Evolutionary conservation across 2,888 invertebrate species (phyloP), one percentile per base, ranked within the genome.

Genomic region (Trissolcus brochymenae): DNA sequence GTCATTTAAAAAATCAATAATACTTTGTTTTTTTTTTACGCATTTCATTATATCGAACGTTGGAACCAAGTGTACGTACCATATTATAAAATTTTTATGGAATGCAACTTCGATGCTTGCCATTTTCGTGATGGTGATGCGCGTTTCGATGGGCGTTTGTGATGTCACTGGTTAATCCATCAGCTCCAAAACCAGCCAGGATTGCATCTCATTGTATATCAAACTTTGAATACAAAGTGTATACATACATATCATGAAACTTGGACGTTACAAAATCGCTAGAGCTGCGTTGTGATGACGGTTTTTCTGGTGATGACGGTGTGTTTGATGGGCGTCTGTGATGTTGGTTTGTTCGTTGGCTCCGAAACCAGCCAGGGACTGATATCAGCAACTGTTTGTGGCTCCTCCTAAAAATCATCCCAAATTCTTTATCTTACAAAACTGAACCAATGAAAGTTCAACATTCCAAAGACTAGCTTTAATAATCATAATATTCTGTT

Each of bases 221-320:
- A 11, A 35, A 11, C 35, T 7, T 35, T 35, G 35, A 35, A 35
- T 35, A 1, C 35, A 35, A 35, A 35, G 35, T 35, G 7, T 35
- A 11, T 35, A 35, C 1, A 35, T 35, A 35, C 35, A 11, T 35
- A 35, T 11, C 7, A 35, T 35, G 9, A 35, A 35, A 35, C 35
- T 7, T 35, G 35, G 35, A 35, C 11, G 35, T 35, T 35, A 35
- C 25, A 2, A 40, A 46, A 60, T 51, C 50, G 60, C 77, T 91
- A 94, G 83, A 96, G 91, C 89, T 96, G 96, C 78, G 96, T 96
- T 80, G 95, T 96, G 83, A 96, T 96, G 84, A 96, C 96, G 76
- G 95, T 95, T 90, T 95, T 96, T 82, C 95, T 92, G 85, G 95
- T 93, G 81, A 95, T 94, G 65, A 93, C 92, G 56, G 93, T 93